phyloP scores from a whole-genome alignment of 2,113 vertebrate species.

The Rattus norvegicus region DNA sequence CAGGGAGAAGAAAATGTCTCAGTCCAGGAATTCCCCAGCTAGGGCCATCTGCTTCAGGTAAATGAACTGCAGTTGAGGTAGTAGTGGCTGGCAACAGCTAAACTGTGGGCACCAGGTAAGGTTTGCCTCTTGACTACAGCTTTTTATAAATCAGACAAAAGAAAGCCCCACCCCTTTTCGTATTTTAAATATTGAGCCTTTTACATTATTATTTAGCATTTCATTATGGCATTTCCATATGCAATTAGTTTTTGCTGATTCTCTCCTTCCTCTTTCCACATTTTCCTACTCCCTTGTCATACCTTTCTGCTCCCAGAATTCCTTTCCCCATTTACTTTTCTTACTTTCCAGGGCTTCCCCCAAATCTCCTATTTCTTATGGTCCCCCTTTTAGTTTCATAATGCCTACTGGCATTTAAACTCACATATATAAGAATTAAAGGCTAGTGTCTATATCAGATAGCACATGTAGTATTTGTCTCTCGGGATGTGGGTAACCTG shows the following conservation, averaged over 20 bases:
- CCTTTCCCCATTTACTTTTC: neutral
- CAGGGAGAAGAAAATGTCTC: neutral
- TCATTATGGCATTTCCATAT: neutral
- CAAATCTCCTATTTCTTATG: neutral
- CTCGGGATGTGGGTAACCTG: neutral
- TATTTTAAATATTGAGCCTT: neutral
- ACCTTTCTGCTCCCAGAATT: neutral
- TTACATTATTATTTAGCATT: neutral
- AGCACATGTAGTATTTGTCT: neutral
- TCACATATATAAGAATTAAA: neutral
- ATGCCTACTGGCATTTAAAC: neutral
- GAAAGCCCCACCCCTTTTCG: neutral
- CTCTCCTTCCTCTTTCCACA: neutral
- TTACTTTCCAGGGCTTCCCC: neutral
- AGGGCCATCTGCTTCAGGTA: neutral
- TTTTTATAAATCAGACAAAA: conserved; percentile 6
- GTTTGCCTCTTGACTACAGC: neutral
- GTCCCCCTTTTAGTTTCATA: neutral
- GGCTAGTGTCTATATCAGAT: neutral
- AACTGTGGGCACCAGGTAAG: neutral
- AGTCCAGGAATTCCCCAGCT: neutral
- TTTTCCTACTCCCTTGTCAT: neutral
- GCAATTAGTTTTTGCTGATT: neutral
- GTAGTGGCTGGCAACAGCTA: neutral
- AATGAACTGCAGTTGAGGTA: neutral